Percentiles rank a stretch among this genome's conserved stretches.
Evolutionary conservation across 2,113 vertebrate species (phyloP).

Genomic region (Danionella cerebrum): DNA sequence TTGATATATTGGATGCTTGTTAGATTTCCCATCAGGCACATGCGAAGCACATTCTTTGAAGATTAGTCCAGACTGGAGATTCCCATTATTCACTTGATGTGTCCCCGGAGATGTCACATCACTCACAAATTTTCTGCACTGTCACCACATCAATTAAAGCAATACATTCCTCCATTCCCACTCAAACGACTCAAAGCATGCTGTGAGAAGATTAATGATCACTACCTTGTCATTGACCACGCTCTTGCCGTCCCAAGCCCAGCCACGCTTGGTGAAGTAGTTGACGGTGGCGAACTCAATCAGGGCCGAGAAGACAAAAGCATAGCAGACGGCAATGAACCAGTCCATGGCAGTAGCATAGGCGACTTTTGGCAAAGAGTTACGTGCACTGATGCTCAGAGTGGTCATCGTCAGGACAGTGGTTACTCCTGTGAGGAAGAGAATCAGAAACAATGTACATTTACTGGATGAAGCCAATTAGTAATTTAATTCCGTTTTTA

Average conservation of each 20-base stretch:
- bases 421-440: slow-evolving; percentile 77
- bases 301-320: slow-evolving; percentile 95
- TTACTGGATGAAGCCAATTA: not conserved
- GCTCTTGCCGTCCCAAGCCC: slow-evolving; percentile 98
- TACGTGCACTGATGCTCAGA: slow-evolving; percentile 90
- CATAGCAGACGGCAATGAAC: slow-evolving; percentile 98
- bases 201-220: slow-evolving; percentile 45
- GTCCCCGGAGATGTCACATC: not conserved
- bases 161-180: slow-evolving; percentile 20
- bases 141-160: not conserved
- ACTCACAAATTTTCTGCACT: not conserved
- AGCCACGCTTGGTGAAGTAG: slow-evolving; percentile 98
- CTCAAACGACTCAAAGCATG: slow-evolving; percentile 11
- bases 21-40: too few species aligned
- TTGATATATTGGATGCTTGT: too few species aligned
- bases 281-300: slow-evolving; percentile 98
- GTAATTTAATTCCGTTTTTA: not conserved
- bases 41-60: too few species aligned
- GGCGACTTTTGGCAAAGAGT: slow-evolving; percentile 95
- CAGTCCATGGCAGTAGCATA: slow-evolving; percentile 99
- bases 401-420: slow-evolving; percentile 98
- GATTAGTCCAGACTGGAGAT: not conserved
- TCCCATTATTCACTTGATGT: not conserved
- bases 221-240: slow-evolving; percentile 94
- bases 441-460: not conserved